Percentiles rank a stretch among this genome's conserved stretches.
These are phyloP conservation scores for Rana temporaria DNA, from an alignment of 2,113 vertebrate species.

Conservation along the genomic window DNA sequence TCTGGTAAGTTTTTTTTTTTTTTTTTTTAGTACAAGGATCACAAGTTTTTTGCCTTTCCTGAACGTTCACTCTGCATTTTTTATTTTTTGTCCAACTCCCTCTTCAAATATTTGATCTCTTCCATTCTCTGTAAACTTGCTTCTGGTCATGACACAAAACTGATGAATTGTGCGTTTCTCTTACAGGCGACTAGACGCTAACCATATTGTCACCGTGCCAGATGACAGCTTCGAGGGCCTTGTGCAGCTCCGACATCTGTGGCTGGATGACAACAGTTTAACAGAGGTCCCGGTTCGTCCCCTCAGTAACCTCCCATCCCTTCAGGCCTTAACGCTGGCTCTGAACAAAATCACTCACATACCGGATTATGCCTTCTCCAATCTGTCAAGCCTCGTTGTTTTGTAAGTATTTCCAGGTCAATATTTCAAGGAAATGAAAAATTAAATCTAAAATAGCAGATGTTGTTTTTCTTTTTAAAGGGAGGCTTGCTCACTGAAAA, in stretches of 20 bases:
- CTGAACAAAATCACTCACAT: conserved; percentile 92
- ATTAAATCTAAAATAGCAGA: not conserved
- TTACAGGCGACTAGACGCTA: conserved; percentile 90
- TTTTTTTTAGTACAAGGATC: too few relatives aligned
- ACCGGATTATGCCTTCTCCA: conserved; percentile 91
- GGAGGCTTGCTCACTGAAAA: not conserved
- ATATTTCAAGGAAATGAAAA: not conserved
- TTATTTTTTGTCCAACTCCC: not conserved
- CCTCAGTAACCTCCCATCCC: conserved; percentile 86
- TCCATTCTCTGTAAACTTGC: conserved; percentile 13
- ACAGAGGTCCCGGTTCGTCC: conserved; percentile 86
- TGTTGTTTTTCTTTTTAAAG: too few relatives aligned
- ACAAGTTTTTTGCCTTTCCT: too few relatives aligned
- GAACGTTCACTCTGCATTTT: not conserved
- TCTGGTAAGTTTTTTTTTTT: too few relatives aligned
- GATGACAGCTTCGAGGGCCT: conserved; percentile 94
- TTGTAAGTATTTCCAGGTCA: conserved; percentile 81
- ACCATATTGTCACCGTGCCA: conserved; percentile 90
- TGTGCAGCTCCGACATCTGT: conserved; percentile 91
- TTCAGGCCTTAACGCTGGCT: conserved; percentile 92
- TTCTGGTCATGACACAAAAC: not conserved
- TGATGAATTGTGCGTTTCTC: conserved; percentile 34
- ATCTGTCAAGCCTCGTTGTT: conserved; percentile 95
- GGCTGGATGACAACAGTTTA: conserved; percentile 95
- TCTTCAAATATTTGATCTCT: not conserved